phyloP scores from a whole-genome alignment of 2,888 invertebrate genomes.

The Rutpela maculata region DNA sequence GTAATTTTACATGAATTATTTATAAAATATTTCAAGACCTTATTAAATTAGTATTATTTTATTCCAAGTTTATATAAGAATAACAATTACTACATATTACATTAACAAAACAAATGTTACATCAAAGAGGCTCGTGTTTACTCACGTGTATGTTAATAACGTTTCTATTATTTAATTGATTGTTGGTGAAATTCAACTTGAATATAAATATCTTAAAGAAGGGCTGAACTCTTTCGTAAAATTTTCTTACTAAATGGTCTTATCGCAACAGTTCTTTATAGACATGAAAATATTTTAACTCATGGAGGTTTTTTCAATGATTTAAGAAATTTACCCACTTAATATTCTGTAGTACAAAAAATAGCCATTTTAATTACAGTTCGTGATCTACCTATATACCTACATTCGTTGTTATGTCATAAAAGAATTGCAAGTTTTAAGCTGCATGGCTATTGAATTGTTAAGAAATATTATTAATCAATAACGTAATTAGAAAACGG shows the following conservation, averaged over 20 bases:
- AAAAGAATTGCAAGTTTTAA: slow-evolving; percentile 25
- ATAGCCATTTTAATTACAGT: slow-evolving; percentile 4
- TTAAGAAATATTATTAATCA: slow-evolving; percentile 26
- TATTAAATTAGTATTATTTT: background rate
- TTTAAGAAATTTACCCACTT: slow-evolving; percentile 16
- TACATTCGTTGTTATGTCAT: slow-evolving; percentile 28
- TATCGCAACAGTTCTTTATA: background rate
- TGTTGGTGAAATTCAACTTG: background rate
- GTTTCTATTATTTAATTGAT: slow-evolving; percentile 9
- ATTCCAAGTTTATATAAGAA: background rate
- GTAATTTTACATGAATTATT: too few relatives aligned
- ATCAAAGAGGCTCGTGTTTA: slow-evolving; percentile 3
- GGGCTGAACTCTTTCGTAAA: slow-evolving; percentile 1
- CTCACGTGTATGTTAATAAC: slow-evolving; percentile 18
- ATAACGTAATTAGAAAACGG: slow-evolving; percentile 18
- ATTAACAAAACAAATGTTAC: slow-evolving; percentile 10
- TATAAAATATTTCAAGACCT: too few relatives aligned
- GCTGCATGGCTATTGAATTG: slow-evolving; percentile 5
- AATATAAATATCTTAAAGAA: slow-evolving; percentile 2
- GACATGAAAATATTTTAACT: slow-evolving; percentile 9
- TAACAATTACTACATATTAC: background rate
- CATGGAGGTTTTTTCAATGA: slow-evolving; percentile 12
- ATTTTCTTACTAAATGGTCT: background rate
- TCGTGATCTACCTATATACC: slow-evolving; percentile 16
- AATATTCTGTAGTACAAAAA: slow-evolving; percentile 22